Base-by-base conservation (phyloP, 2,888 invertebrate genomes). In the Zygothrica quintamaculata region DNA sequence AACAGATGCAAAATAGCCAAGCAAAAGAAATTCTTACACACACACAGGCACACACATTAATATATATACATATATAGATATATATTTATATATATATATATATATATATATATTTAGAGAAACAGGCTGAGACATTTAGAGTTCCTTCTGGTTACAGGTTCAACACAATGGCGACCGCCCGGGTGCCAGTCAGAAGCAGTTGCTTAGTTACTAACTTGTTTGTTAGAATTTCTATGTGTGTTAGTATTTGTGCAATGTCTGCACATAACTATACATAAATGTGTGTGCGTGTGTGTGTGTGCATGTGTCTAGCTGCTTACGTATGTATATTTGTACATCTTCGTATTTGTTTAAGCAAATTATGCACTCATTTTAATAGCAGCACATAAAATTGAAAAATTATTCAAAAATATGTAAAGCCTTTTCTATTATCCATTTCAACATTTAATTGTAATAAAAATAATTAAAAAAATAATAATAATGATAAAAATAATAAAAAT, bases 1-100 rank as follows among this genome's bases (percentile, higher is more conserved):
- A 82, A 82, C 82, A 82, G 82, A 82, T 81, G 84, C 81, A 82
- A 84, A 81, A 81, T 84, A 71, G 74, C 79, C 73, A 65, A 67
- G 59, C 52, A 36, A 77, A 72, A 70, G 70, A 79, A 80, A 78
- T 60, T 15, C 64, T 36, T 42, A 59, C 60, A 58, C 62, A 25
- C 53, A 34, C 36, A 56, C 56, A 55, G 5, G 53, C 34, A 42
- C 18, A 34, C 39, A 48, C 7, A 31, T 1, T 33, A 13, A 58
- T n/a, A 58, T 5, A 44, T 5, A 37, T 26, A 13, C 6, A 16
- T 2, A 59, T 5, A 57, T 34, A 53, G n/a, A 44, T 5, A 37
- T 26, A 13, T 4, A 16, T 2, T 56, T 5, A 57, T 34, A 53
- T 8, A 42, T 13, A 34, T 34, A 48, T 6, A 31, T 1, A 37